Conservation (phyloP, 2,113 vertebrate species). For the Ptychochromis oligacanthus region DNA sequence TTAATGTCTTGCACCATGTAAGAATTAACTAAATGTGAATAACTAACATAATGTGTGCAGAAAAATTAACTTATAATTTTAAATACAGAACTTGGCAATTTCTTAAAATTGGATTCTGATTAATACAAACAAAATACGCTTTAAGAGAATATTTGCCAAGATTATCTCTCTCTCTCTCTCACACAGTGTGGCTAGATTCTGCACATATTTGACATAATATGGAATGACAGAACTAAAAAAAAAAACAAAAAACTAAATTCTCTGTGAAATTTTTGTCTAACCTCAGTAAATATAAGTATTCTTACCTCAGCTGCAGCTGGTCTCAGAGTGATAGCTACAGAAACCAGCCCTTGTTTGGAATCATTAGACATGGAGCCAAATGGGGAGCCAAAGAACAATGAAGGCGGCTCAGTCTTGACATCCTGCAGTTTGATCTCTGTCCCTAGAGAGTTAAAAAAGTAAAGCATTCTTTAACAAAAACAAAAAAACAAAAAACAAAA, state of each 20-base stretch:
- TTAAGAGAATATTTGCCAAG: background rate
- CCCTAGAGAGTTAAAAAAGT: slow-evolving; percentile 70
- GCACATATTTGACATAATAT: background rate
- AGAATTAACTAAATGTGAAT: background rate
- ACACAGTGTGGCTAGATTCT: background rate
- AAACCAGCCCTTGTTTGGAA: slow-evolving; percentile 91
- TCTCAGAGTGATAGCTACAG: slow-evolving; percentile 95
- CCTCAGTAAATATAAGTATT: background rate
- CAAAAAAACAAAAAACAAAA: too few relatives aligned
- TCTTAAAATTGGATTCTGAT: background rate
- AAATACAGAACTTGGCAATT: background rate
- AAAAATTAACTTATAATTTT: background rate
- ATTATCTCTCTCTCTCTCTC: background rate
- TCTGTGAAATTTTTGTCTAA: background rate
- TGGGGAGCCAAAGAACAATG: slow-evolving; percentile 77
- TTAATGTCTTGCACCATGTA: background rate
- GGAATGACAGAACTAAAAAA: background rate
- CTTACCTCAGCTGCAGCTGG: slow-evolving; percentile 93
- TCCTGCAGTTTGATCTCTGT: slow-evolving; percentile 86
- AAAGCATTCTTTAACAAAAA: background rate
- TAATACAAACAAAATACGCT: background rate
- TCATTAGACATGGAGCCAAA: slow-evolving; percentile 84
- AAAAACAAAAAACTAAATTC: background rate
- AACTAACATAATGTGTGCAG: background rate
- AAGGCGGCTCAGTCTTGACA: slow-evolving; percentile 88